Base-by-base conservation (phyloP, 2,113 vertebrate species). In the Tamias sibiricus region DNA sequence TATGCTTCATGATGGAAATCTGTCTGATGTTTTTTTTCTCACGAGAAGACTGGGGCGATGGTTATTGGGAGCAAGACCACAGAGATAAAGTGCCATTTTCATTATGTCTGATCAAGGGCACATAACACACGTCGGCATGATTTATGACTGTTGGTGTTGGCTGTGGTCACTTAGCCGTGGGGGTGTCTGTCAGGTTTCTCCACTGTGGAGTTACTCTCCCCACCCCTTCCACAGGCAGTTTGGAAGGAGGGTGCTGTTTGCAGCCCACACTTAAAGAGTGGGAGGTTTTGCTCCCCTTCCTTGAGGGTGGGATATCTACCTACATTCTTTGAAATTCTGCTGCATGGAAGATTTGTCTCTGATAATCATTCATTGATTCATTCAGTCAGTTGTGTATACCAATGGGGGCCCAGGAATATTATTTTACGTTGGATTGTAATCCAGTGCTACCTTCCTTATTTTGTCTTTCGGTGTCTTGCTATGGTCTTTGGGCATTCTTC, bases 181-280 rank as follows among this genome's bases (percentile, higher is more conserved):
- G 42, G 40, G 79, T 66, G 68, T 76, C 91, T 84, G n/a, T 86
- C 91, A 52, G 82, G 12, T 84, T 85, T 89, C 84, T 91, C 79
- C 74, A 62, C 44, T 47, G 77, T 72, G 11, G 71, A 77, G 71
- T n/a, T 52, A 40, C 40, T 54, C n/a, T 77, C 72, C 32, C 77
- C 54, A 26, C 87, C 64, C 77, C 66, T 57, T 90, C 52, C 64
- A 44, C 30, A 2, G 66, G 57, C 9, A 26, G 37, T 82, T 52
- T 62, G 87, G 87, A 93, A 83, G 59, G 75, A 75, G 76, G 82
- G 57, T 40, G 30, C 69, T 82, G 12, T 30, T 13, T 44, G 47
- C 74, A 86, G 59, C 79, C 68, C 75, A 89, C 87, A 66, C 32
- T 12, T 26, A 52, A n/a, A 82, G 79, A 76, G 88, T 92, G 74